Evolutionary conservation across 1,140 invertebrate genomes (phyloP).

Genomic region (Cydia amplana): DNA sequence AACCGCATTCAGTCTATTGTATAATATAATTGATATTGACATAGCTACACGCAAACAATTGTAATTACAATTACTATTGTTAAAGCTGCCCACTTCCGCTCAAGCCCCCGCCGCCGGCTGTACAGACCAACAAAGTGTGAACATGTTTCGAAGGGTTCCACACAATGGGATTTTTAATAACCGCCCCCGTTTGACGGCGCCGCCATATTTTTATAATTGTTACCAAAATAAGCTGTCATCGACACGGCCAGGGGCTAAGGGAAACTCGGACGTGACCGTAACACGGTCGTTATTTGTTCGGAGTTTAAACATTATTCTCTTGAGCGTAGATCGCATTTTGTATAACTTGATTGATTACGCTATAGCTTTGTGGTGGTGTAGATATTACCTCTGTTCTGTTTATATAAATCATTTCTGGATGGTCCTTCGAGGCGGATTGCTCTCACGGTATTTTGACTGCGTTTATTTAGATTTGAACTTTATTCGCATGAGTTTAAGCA

Average conservation of each 20-base stretch:
- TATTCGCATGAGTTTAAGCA: not conserved
- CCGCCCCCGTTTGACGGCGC: slow-evolving; percentile 20
- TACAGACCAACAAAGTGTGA: slow-evolving; percentile 28
- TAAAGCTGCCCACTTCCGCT: not conserved
- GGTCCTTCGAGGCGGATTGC: too few relatives aligned
- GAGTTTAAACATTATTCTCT: not conserved
- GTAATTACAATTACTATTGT: not conserved
- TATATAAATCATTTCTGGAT: not conserved
- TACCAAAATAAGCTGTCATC: slow-evolving; percentile 25
- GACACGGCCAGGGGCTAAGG: not conserved
- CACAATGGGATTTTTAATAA: slow-evolving; percentile 33
- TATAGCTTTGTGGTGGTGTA: not conserved
- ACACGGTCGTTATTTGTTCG: not conserved
- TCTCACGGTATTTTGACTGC: not conserved
- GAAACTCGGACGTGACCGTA: not conserved
- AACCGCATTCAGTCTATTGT: not conserved
- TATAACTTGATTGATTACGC: not conserved
- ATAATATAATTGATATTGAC: not conserved
- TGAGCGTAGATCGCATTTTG: not conserved
- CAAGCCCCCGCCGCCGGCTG: not conserved
- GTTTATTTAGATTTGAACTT: not conserved
- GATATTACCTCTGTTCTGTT: too few relatives aligned
- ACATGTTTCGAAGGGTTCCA: slow-evolving; percentile 15
- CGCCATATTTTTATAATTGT: slow-evolving; percentile 28
- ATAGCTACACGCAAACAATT: not conserved